Percentiles rank a stretch among this genome's conserved stretches.
phyloP scores from a whole-genome alignment of 2,797 vertebrate species.

The Adrianichthys oophorus region DNA sequence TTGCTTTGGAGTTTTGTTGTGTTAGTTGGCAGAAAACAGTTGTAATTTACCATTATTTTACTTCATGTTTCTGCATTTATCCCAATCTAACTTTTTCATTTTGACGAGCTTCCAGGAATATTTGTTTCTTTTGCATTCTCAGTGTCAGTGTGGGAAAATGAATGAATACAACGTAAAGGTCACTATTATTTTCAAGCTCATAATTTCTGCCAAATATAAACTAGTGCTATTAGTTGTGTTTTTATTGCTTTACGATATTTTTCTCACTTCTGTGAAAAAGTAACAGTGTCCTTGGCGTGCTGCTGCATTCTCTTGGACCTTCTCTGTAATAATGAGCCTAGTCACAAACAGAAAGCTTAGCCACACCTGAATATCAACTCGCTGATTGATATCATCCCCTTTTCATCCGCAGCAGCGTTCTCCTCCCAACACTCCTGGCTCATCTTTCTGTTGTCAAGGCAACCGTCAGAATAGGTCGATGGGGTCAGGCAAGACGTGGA shows the following conservation, averaged over 20 bases:
- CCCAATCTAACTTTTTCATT: no score
- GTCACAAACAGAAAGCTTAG: slow-evolving; percentile 25
- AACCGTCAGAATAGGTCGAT: slow-evolving; percentile 67
- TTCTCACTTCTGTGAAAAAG: slow-evolving; percentile 17
- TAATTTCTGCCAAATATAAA: slow-evolving; percentile 16
- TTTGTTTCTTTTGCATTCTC: no score
- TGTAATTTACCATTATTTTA: no score
- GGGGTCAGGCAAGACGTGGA: slow-evolving; percentile 66
- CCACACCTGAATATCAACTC: slow-evolving; percentile 29
- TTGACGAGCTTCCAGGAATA: no score
- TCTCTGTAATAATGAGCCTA: slow-evolving; percentile 26
- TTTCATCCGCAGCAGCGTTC: slow-evolving; percentile 22
- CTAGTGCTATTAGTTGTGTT: slow-evolving; percentile 1
- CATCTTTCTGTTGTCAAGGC: slow-evolving; percentile 65
- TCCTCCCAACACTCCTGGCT: slow-evolving; percentile 40
- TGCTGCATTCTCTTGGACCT: slow-evolving; percentile 36
- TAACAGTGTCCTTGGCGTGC: slow-evolving; percentile 30
- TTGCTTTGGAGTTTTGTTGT: no score
- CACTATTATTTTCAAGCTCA: slow-evolving; percentile 14
- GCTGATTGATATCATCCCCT: slow-evolving; percentile 48
- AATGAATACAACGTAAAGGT: slow-evolving; percentile 10
- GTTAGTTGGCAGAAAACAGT: no score
- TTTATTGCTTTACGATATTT: slow-evolving; percentile 31
- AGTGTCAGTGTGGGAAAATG: no score
- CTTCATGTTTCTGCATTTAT: no score